Base-by-base conservation (phyloP, 2,797 vertebrate genomes). In the Darevskia mixta region DNA sequence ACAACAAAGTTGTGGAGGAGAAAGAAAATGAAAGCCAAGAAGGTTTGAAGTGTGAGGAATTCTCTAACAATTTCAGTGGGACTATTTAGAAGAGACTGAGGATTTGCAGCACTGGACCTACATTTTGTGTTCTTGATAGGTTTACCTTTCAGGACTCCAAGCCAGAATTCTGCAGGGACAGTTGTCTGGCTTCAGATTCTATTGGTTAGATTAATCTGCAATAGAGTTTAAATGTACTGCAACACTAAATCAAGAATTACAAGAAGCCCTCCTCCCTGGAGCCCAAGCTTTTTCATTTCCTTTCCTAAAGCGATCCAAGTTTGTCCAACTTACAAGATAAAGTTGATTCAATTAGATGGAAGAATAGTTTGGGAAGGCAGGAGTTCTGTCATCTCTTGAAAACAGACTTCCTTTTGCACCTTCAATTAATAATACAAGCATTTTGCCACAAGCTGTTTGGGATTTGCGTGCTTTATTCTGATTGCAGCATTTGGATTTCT, bases 181-280 rank as follows among this genome's bases (percentile, higher is more conserved):
- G 11, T 79, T 64, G 69, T 38, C 69, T 85, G 71, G 38, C n/a
- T 66, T 85, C 69, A 29, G 41, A 75, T 80, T 73, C 79, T 64
- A 66, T 32, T 66, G 67, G 49, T 85, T 72, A 88, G 69, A 87
- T 64, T 66, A 43, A 88, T 73, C 27, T 85, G 77, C 13, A 8
- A 82, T 35, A 82, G 79, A 45, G 71, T 32, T 66, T 27, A 64
- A 80, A 75, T 79, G 8, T 27, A 23, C 55, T 80, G 55, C n/a
- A 66, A 38, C 67, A 71, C 69, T 80, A 67, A 45, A 88, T 85
- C 82, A 85, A 49, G 38, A 85, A 55, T 80, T 85, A 82, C 17
- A 32, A 88, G 55, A 85, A 85, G 43, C 49, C 7, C 43, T 73
- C 35, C 10, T 23, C n/a, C 23, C 45, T 38, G 58, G 41, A 49